Conservation (phyloP, 1,140 invertebrate genomes). For the Hermetia illucens region DNA sequence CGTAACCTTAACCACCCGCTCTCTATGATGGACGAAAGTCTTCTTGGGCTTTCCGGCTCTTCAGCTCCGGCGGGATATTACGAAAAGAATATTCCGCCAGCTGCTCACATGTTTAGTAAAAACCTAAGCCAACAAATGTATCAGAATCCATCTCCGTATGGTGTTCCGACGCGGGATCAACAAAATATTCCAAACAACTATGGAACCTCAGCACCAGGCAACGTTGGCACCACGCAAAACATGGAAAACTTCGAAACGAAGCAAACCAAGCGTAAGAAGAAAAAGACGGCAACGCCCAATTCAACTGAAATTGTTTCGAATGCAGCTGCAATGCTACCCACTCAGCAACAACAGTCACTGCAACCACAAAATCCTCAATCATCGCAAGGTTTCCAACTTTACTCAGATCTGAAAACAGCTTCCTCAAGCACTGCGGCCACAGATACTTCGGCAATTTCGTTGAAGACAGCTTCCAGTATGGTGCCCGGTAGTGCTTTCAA, state of each 20-base stretch:
- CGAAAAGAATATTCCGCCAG: conserved; percentile 25
- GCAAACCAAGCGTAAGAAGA: not conserved
- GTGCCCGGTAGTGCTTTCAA: conserved; percentile 55
- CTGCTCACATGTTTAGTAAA: conserved; percentile 25
- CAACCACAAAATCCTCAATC: conserved; percentile 11
- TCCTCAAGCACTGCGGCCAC: conserved; percentile 20
- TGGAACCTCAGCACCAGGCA: conserved; percentile 21
- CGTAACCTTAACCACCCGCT: conserved; percentile 7
- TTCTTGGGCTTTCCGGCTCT: conserved; percentile 9
- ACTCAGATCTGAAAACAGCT: conserved; percentile 32
- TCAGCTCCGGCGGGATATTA: conserved; percentile 17
- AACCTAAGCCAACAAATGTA: conserved; percentile 6
- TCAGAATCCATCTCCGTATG: conserved; percentile 3
- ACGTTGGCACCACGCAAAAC: conserved; percentile 2
- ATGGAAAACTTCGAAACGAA: not conserved
- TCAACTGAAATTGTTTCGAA: not conserved
- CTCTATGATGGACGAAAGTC: conserved; percentile 12
- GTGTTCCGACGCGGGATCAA: conserved; percentile 11
- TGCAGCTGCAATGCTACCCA: not conserved
- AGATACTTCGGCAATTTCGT: conserved; percentile 37
- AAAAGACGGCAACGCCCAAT: not conserved
- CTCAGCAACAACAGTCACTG: conserved; percentile 6
- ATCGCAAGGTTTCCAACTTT: conserved; percentile 37
- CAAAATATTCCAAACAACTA: conserved; percentile 11
- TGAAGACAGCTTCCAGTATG: conserved; percentile 40